Conservation (phyloP, 2,888 invertebrate species). For the Synergus gifuensis region DNA sequence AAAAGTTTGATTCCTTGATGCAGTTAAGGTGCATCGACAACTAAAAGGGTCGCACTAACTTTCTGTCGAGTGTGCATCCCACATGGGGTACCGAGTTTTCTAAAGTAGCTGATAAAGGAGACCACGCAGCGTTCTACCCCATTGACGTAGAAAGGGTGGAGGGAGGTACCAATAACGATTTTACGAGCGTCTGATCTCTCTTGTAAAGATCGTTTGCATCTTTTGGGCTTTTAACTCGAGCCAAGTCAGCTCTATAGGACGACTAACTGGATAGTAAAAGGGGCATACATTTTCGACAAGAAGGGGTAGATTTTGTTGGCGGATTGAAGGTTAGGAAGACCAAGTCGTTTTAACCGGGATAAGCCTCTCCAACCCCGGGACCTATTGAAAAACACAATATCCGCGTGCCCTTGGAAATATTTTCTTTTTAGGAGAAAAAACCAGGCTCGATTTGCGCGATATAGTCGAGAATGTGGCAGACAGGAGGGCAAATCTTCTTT, state of each 20-base stretch:
- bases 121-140: constrained; percentile 6
- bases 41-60: neutral
- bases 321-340: neutral
- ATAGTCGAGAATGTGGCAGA: constrained; percentile 46
- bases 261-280: constrained; percentile 10
- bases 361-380: constrained; percentile 15
- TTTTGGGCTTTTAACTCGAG: constrained; percentile 30
- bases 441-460: constrained; percentile 59
- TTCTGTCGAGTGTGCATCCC: neutral
- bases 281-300: neutral
- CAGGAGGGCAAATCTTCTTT: constrained; percentile 46
- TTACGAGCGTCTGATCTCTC: constrained; percentile 41
- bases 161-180: constrained; percentile 14
- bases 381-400: constrained; percentile 46
- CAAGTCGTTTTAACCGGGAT: constrained; percentile 19
- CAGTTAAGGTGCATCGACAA: neutral
- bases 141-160: constrained; percentile 2
- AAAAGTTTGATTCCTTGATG: neutral
- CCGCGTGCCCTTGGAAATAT: constrained; percentile 41
- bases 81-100: neutral
- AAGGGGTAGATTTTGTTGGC: constrained; percentile 12
- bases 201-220: constrained; percentile 38
- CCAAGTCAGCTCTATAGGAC: constrained; percentile 13
- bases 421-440: constrained; percentile 43
- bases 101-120: constrained; percentile 14